These are phyloP conservation scores for Euborellia annulipes DNA, from an alignment of 1,140 invertebrate genomes.

Conservation along the genomic window DNA sequence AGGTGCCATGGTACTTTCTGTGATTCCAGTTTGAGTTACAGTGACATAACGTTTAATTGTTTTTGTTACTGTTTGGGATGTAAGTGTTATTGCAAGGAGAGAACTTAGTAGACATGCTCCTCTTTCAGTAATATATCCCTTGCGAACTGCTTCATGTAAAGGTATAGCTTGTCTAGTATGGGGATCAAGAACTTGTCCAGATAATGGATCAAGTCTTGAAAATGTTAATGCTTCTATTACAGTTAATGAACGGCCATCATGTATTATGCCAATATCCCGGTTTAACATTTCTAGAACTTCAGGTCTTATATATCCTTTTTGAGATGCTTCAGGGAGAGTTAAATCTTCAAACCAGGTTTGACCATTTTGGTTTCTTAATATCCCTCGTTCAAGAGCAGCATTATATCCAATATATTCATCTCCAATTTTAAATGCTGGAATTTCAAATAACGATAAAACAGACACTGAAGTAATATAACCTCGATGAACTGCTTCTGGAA, in stretches of 20 bases:
- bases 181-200: constrained; percentile 68
- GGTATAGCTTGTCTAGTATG: constrained; percentile 58
- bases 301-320: constrained; percentile 45
- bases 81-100: constrained; percentile 67
- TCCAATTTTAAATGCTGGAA: constrained; percentile 74
- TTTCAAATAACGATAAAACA: constrained; percentile 79
- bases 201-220: constrained; percentile 67
- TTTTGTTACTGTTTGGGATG: constrained; percentile 67
- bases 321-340: constrained; percentile 32
- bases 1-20: constrained; percentile 10
- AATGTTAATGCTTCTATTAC: constrained; percentile 74
- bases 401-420: constrained; percentile 76
- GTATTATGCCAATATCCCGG: constrained; percentile 60
- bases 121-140: constrained; percentile 67
- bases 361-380: constrained; percentile 57
- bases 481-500: constrained; percentile 39
- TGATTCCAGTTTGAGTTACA: constrained; percentile 42
- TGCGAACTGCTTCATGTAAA: constrained; percentile 69
- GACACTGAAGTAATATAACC: constrained; percentile 77
- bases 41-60: constrained; percentile 64
- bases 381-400: constrained; percentile 60
- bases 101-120: constrained; percentile 70
- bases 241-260: constrained; percentile 55
- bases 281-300: constrained; percentile 75
- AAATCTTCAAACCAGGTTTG: constrained; percentile 22